These are phyloP conservation scores for Etheostoma spectabile DNA, from an alignment of 2,113 vertebrate species.

Conservation along the genomic window DNA sequence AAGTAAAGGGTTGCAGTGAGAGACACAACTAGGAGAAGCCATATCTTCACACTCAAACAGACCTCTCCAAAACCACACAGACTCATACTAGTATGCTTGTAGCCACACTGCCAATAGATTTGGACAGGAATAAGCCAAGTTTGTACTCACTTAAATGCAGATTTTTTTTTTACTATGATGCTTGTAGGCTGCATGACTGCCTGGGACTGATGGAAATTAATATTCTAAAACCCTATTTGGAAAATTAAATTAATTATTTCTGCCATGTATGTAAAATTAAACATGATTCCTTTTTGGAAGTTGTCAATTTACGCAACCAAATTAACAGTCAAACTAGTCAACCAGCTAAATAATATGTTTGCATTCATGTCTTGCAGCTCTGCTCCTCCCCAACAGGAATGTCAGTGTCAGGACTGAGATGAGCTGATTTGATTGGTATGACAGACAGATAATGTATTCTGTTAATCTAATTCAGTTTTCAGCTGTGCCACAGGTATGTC, in stretches of 20 bases:
- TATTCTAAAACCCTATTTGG: not conserved
- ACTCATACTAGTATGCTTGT: not conserved
- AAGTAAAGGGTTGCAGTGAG: constrained; percentile 22
- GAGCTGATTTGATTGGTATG: constrained; percentile 44
- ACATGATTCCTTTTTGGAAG: no score
- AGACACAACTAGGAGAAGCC: not conserved
- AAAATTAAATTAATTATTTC: constrained; percentile 1
- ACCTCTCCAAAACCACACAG: not conserved
- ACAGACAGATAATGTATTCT: constrained; percentile 40
- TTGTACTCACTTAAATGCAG: not conserved
- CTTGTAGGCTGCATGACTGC: not conserved
- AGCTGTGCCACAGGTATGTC: constrained; percentile 10
- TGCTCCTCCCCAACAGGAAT: constrained; percentile 4
- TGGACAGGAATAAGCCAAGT: not conserved
- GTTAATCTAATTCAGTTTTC: constrained; percentile 36
- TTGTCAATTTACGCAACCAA: constrained; percentile 6
- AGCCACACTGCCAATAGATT: not conserved
- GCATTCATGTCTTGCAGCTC: constrained; percentile 20
- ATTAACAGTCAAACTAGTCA: not conserved
- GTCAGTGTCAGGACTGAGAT: constrained; percentile 22
- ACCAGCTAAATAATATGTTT: constrained; percentile 7
- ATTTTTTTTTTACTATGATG: not conserved
- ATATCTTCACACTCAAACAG: not conserved
- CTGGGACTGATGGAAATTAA: not conserved
- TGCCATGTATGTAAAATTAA: not conserved